Percentiles rank a stretch among this genome's conserved stretches.
phyloP scores from a whole-genome alignment of 1,140 invertebrate species.

The Drepana arcuata region DNA sequence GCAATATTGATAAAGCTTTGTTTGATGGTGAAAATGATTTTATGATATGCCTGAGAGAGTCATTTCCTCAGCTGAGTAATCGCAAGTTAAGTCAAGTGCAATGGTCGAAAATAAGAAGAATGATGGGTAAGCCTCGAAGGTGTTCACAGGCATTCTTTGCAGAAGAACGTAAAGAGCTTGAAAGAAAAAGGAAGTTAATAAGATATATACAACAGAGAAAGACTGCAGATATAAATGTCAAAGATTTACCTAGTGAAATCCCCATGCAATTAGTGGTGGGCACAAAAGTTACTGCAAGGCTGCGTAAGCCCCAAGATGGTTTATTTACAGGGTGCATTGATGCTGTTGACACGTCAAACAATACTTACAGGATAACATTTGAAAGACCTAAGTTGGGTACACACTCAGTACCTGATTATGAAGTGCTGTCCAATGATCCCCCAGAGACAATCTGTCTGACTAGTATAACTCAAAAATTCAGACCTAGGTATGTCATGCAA shows the following conservation, averaged over 20 bases:
- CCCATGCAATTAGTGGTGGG: constrained; percentile 97
- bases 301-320: constrained; percentile 96
- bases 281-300: constrained; percentile 93
- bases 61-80: constrained; percentile 93
- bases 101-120: constrained; percentile 94
- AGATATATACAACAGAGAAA: constrained; percentile 95
- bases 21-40: constrained; percentile 98
- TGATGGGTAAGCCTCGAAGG: constrained; percentile 97
- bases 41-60: constrained; percentile 93
- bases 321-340: constrained; percentile 97
- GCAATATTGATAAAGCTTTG: constrained; percentile 95
- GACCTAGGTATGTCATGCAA: constrained; percentile 77
- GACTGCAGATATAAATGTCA: constrained; percentile 83
- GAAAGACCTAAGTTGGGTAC: constrained; percentile 94
- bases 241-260: constrained; percentile 96
- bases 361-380: constrained; percentile 98
- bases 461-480: constrained; percentile 84
- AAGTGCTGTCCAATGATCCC: constrained; percentile 94
- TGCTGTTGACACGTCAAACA: constrained; percentile 97
- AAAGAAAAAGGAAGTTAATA: constrained; percentile 93
- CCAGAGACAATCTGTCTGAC: constrained; percentile 92
- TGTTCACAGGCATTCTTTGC: constrained; percentile 96
- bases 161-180: constrained; percentile 93
- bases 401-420: constrained; percentile 96
- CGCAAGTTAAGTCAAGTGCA: constrained; percentile 90